A percentile compares a stretch with the other conserved stretches of the same genome.
Conservation (phyloP, 2,797 vertebrate genomes). For the Natrix natrix region DNA sequence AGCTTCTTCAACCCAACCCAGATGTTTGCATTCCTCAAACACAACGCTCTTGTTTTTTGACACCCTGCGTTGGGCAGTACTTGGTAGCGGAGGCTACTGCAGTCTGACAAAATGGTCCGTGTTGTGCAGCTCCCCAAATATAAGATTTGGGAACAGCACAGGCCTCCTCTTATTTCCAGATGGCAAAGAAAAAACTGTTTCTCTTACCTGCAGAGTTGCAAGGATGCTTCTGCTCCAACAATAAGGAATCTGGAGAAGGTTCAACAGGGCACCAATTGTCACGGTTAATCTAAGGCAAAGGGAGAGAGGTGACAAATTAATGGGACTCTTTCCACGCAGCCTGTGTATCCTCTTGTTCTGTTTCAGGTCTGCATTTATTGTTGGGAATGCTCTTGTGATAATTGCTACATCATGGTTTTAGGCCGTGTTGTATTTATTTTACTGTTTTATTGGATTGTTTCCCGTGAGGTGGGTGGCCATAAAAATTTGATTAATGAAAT, state of each 20-base stretch:
- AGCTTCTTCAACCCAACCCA: background rate
- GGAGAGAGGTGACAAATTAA: slow-evolving; percentile 6
- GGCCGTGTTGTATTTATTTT: background rate
- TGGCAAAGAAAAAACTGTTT: slow-evolving; percentile 7
- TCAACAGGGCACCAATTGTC: slow-evolving; percentile 79
- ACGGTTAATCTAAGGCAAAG: slow-evolving; percentile 83
- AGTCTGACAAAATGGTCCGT: background rate
- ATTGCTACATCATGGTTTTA: background rate
- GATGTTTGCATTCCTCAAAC: background rate
- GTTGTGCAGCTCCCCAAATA: background rate
- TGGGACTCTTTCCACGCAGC: background rate
- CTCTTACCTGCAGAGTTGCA: slow-evolving; percentile 65
- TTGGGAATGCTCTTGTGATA: background rate
- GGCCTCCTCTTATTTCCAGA: slow-evolving; percentile 32
- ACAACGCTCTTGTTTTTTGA: background rate
- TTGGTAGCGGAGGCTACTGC: background rate
- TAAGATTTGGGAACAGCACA: background rate
- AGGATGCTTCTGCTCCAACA: slow-evolving; percentile 61
- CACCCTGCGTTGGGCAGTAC: background rate
- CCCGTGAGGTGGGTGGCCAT: background rate
- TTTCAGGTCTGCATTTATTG: background rate
- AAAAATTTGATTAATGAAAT: background rate
- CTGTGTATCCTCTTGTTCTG: background rate
- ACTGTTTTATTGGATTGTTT: background rate
- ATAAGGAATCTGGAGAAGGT: slow-evolving; percentile 63